Percentiles rank a stretch among this genome's conserved stretches.
phyloP scores from a whole-genome alignment of 2,113 vertebrate species.

The Salvelinus fontinalis region DNA sequence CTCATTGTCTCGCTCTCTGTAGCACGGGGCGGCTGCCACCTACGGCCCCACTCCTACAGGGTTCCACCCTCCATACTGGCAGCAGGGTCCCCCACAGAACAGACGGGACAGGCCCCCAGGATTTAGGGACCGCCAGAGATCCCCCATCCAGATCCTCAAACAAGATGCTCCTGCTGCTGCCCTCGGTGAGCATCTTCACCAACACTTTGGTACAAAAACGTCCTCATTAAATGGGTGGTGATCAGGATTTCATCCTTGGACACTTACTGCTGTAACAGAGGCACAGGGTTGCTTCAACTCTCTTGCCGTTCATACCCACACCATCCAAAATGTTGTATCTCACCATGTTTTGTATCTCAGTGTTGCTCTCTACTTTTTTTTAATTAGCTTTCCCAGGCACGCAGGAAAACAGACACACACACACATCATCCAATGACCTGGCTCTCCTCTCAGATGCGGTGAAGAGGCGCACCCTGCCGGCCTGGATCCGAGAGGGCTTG shows the following conservation, averaged over 20 bases:
- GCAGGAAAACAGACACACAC: not conserved
- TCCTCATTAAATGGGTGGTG: not conserved
- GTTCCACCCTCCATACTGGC: slow-evolving; percentile 95
- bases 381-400: not conserved
- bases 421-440: not conserved
- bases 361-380: not conserved
- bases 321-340: not conserved
- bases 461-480: slow-evolving; percentile 93
- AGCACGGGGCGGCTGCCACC: slow-evolving; percentile 94
- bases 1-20: slow-evolving; percentile 65
- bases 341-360: not conserved
- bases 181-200: slow-evolving; percentile 79
- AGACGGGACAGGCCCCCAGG: slow-evolving; percentile 89
- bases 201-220: not conserved
- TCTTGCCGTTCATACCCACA: not conserved
- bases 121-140: slow-evolving; percentile 91
- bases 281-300: not conserved
- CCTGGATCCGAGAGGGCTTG: slow-evolving; percentile 98
- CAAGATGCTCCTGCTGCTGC: slow-evolving; percentile 81
- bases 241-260: not conserved
- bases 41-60: slow-evolving; percentile 87
- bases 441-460: slow-evolving; percentile 82
- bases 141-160: slow-evolving; percentile 91
- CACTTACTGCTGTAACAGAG: not conserved
- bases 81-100: slow-evolving; percentile 93